Evolutionary conservation across 2,113 vertebrate species (phyloP).

Genomic region (Bucco capensis): DNA sequence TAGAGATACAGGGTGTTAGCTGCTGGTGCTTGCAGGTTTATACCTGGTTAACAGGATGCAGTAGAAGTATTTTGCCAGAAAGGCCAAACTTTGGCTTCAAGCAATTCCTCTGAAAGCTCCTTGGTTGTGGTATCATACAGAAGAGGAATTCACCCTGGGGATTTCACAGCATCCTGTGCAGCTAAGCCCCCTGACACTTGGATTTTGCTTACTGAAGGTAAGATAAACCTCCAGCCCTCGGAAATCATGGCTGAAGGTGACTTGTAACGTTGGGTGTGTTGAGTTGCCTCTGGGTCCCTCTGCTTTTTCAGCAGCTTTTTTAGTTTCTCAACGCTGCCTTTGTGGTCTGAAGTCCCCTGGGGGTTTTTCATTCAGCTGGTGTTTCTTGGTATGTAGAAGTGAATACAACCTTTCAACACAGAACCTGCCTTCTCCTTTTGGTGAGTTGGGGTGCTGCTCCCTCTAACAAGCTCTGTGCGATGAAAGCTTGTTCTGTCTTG

Average conservation of each 20-base stretch:
- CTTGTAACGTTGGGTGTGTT: fast-evolving
- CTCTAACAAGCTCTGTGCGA: fast-evolving
- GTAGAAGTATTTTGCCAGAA: neutral
- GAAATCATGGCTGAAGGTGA: neutral
- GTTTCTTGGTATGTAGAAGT: neutral
- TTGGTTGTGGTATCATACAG: fast-evolving
- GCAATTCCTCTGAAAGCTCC: neutral
- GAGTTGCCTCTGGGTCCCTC: neutral
- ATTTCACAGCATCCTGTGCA: neutral
- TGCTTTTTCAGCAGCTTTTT: fast-evolving
- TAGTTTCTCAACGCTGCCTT: neutral
- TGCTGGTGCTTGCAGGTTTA: neutral
- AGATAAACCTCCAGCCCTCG: neutral
- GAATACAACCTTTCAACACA: too few relatives aligned
- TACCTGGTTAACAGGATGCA: neutral
- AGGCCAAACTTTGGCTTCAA: neutral
- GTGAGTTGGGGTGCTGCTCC: fast-evolving
- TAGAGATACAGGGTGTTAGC: neutral
- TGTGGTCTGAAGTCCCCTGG: neutral
- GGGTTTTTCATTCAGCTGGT: neutral
- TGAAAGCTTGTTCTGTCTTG: neutral
- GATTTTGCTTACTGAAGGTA: neutral
- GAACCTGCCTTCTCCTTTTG: fast-evolving
- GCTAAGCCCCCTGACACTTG: neutral
- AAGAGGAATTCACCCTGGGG: neutral